Conservation (phyloP, 2,113 vertebrate species). For the Nibea albiflora region DNA sequence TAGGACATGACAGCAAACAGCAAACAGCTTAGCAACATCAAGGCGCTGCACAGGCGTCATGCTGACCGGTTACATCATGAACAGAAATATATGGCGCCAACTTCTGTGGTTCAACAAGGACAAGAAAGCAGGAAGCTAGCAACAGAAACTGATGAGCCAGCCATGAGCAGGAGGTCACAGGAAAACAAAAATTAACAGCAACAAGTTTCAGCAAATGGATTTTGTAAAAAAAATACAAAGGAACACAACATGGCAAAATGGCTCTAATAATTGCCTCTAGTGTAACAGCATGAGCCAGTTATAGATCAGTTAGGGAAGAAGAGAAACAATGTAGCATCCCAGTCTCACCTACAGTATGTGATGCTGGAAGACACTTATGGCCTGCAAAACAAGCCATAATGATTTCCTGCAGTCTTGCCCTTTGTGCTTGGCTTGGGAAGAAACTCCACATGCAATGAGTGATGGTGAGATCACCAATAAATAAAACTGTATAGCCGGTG, state of each 20-base stretch:
- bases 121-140: slow-evolving; percentile 33
- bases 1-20: slow-evolving; percentile 62
- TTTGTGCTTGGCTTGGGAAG: slow-evolving; percentile 24
- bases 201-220: slow-evolving; percentile 15
- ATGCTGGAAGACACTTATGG: slow-evolving; percentile 14
- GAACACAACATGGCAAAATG: background rate
- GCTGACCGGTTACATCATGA: slow-evolving; percentile 62
- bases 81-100: slow-evolving; percentile 43
- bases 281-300: slow-evolving; percentile 24
- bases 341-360: background rate
- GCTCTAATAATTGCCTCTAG: slow-evolving; percentile 5
- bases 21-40: slow-evolving; percentile 68
- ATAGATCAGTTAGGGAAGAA: slow-evolving; percentile 19
- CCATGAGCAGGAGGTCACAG: slow-evolving; percentile 1
- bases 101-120: slow-evolving; percentile 34
- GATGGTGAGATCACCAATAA: slow-evolving; percentile 26
- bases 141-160: slow-evolving; percentile 26
- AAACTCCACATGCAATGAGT: slow-evolving; percentile 12
- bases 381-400: slow-evolving; percentile 23
- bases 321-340: slow-evolving; percentile 22
- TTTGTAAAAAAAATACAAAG: slow-evolving; percentile 18
- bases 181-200: background rate
- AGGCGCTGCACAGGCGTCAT: slow-evolving; percentile 38
- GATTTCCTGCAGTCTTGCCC: slow-evolving; percentile 35
- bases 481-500: slow-evolving; percentile 38